These are phyloP conservation scores for Choloepus hoffmanni DNA, from an alignment of 2,113 vertebrate species.

Conservation along the genomic window DNA sequence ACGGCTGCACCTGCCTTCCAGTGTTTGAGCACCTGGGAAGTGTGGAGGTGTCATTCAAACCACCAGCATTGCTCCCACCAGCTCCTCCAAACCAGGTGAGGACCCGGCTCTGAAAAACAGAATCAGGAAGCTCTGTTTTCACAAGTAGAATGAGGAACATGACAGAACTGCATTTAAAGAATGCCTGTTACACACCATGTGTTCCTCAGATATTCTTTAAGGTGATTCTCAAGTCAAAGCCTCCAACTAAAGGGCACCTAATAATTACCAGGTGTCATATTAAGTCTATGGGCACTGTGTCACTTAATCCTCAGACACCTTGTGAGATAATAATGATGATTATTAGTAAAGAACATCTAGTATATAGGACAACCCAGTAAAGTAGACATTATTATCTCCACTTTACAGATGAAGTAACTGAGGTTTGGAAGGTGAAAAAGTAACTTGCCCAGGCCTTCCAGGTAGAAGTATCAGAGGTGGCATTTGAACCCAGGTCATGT, in stretches of 20 bases:
- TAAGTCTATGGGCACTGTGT: background rate
- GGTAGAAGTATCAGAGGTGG: background rate
- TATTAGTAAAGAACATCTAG: background rate
- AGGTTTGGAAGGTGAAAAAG: background rate
- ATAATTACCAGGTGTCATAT: background rate
- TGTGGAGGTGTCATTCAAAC: fast-evolving
- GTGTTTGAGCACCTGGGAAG: background rate
- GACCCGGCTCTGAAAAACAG: background rate
- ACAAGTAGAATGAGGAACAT: background rate
- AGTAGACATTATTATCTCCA: background rate
- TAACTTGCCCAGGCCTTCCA: background rate
- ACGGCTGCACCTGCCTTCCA: background rate
- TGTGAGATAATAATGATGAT: background rate
- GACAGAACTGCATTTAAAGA: background rate
- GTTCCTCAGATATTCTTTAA: background rate
- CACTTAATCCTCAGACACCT: background rate
- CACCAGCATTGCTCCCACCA: too few species aligned
- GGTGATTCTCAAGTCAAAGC: background rate
- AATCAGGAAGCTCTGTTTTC: background rate
- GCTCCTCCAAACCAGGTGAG: background rate
- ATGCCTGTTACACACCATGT: background rate
- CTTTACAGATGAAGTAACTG: background rate
- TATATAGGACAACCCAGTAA: background rate
- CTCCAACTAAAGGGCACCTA: too few species aligned
- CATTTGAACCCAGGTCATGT: background rate